phyloP scores from a whole-genome alignment of 2,797 vertebrate species.

The Melanotaenia pygmaea region DNA sequence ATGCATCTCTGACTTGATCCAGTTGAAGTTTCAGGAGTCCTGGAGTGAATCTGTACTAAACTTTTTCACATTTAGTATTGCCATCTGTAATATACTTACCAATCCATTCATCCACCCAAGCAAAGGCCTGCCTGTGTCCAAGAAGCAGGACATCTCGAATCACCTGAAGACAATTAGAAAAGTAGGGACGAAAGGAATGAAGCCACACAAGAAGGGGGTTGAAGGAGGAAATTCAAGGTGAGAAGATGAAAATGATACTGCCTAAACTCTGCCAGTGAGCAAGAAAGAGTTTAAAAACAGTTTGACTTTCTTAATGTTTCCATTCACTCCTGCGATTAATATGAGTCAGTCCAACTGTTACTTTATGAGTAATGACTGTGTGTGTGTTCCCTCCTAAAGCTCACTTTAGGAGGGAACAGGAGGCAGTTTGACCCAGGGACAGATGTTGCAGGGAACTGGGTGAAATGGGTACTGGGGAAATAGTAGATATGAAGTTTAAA shows the following conservation, averaged over 20 bases:
- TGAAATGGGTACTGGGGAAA: constrained; percentile 48
- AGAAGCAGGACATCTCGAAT: constrained; percentile 87
- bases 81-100: constrained; percentile 83
- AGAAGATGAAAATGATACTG: constrained; percentile 21
- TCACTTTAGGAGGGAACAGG: constrained; percentile 41
- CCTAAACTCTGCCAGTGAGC: constrained; percentile 8
- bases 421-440: constrained; percentile 45
- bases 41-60: background rate
- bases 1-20: background rate
- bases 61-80: background rate
- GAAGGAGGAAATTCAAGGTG: constrained; percentile 15
- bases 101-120: constrained; percentile 99
- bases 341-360: constrained; percentile 39
- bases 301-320: constrained; percentile 23
- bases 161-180: constrained; percentile 52
- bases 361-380: constrained; percentile 54
- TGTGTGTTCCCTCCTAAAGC: constrained; percentile 12
- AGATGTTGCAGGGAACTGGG: constrained; percentile 29
- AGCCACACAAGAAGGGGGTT: constrained; percentile 32
- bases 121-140: constrained; percentile 97
- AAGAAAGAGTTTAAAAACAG: constrained; percentile 21
- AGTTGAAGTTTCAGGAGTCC: background rate
- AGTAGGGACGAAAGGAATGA: constrained; percentile 2
- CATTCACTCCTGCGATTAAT: constrained; percentile 48
- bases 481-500: constrained; percentile 35